Base-by-base conservation (phyloP, 2,113 vertebrate genomes). In the Arothron firmamentum region DNA sequence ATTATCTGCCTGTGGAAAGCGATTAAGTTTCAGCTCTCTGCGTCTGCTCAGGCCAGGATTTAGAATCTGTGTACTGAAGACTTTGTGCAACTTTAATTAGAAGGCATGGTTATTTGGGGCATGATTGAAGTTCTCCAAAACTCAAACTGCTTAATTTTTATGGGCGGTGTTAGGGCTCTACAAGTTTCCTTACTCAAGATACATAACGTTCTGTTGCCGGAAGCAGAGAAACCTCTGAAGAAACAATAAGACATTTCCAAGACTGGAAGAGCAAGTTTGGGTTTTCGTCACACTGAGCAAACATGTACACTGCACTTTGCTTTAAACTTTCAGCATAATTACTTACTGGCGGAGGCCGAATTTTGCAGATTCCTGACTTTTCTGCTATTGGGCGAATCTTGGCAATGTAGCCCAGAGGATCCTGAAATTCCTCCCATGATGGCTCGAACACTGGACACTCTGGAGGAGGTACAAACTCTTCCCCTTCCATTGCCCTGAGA, bases 361-460 rank as follows among this genome's bases (percentile, higher is more conserved):
- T 97, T 86, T 99, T 98, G 91, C 96, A 98, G 89, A 99, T 98
- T 81, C 96, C 96, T 38, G 95, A 95, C 77, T 97, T 96, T 84
- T 98, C 96, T 23, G 96, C 96, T 75, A 99, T 92, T 55, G 94
- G 94, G 70, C 96, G 94, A 86, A 98, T 99, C 87, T 96, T 96
- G 70, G 94, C 94, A 31, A 99, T 99, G 77, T 97, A 99, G 79
- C 93, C 93, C 34, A 99, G 87, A 0, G 96, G 94, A 87, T 98
- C 95, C 28, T 90, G 91, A 86, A 99, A 99, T 87, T 99, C 96
- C 81, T 99, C 96, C 96, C 94, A 97, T 87, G 93, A 93, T 1
- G 96, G 96, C 85, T 98, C 96, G 19, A 98, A 98, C 1, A 98
- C 96, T 4, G 96, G 96, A 88, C 96, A 98, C 88, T 98, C 96